These are phyloP conservation scores for Thymelicus acteon DNA, from an alignment of 2,888 invertebrate genomes.

Conservation along the genomic window DNA sequence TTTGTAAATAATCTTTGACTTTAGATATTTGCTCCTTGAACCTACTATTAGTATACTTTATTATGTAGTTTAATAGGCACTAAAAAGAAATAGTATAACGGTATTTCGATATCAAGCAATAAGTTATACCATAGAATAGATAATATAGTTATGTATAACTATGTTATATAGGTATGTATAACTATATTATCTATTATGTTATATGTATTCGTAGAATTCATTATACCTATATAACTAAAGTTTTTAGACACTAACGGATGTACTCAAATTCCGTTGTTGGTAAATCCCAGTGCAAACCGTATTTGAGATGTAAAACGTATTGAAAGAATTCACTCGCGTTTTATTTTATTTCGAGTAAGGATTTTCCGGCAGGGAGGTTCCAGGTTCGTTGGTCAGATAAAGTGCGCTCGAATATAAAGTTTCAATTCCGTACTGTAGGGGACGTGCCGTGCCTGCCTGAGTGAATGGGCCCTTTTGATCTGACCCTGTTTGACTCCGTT, in stretches of 20 bases:
- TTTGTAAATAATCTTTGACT: no score
- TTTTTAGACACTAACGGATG: slow-evolving; percentile 31
- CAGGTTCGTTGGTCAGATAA: slow-evolving; percentile 73
- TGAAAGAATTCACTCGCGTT: slow-evolving; percentile 63
- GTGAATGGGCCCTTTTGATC: slow-evolving; percentile 60
- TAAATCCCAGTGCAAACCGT: slow-evolving; percentile 59
- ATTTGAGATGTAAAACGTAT: slow-evolving; percentile 60
- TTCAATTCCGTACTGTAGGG: slow-evolving; percentile 73
- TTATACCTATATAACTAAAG: no score
- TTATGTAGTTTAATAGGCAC: no score
- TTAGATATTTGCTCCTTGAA: no score
- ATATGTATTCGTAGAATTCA: no score
- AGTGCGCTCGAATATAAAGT: slow-evolving; percentile 81
- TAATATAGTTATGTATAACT: no score
- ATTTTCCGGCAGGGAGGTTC: slow-evolving; percentile 67
- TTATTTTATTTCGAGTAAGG: slow-evolving; percentile 72
- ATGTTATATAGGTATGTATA: no score
- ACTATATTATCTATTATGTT: no score
- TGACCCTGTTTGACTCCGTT: slow-evolving; percentile 51
- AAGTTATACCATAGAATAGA: no score
- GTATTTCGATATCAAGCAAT: no score
- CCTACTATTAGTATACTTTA: no score
- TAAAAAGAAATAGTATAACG: no score
- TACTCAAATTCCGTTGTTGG: slow-evolving; percentile 48
- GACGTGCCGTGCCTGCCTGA: slow-evolving; percentile 64